A percentile compares a stretch with the other conserved stretches of the same genome.
phyloP scores from a whole-genome alignment of 2,888 invertebrate species.

The Patella caerulea region DNA sequence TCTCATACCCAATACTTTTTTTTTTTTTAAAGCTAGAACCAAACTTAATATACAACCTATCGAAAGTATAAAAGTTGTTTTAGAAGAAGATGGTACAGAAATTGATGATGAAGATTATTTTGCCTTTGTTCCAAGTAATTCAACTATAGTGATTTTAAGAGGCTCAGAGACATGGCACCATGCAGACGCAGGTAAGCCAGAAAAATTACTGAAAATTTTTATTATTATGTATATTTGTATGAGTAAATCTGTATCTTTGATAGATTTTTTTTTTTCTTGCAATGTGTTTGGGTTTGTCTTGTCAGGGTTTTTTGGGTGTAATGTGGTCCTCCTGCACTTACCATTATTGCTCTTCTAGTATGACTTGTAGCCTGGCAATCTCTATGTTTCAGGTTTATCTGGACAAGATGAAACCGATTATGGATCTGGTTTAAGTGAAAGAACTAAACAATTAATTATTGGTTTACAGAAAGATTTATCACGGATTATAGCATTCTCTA shows the following conservation, averaged over 20 bases:
- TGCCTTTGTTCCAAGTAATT: slow-evolving; percentile 89
- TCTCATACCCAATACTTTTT: not conserved
- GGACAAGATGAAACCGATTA: slow-evolving; percentile 56
- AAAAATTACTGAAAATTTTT: too few relatives aligned
- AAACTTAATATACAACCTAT: slow-evolving; percentile 44
- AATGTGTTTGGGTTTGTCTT: too few relatives aligned
- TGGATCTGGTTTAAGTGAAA: slow-evolving; percentile 39
- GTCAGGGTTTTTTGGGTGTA: too few relatives aligned
- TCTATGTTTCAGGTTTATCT: slow-evolving; percentile 2
- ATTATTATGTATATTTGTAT: too few relatives aligned
- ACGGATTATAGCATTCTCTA: slow-evolving; percentile 60
- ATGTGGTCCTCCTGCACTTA: not conserved
- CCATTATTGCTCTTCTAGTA: not conserved
- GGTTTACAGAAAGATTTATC: slow-evolving; percentile 55
- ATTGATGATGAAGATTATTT: slow-evolving; percentile 97
- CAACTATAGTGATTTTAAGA: slow-evolving; percentile 70
- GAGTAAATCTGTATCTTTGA: too few relatives aligned
- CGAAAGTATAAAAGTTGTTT: slow-evolving; percentile 77
- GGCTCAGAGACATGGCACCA: slow-evolving; percentile 46
- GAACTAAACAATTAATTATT: slow-evolving; percentile 42
- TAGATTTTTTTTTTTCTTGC: too few relatives aligned
- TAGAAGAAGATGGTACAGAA: slow-evolving; percentile 94
- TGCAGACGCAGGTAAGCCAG: too few relatives aligned
- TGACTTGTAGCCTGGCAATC: not conserved
- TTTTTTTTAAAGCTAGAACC: slow-evolving; percentile 43